phyloP scores from a whole-genome alignment of 1,140 invertebrate species.

The Microplitis mediator region DNA sequence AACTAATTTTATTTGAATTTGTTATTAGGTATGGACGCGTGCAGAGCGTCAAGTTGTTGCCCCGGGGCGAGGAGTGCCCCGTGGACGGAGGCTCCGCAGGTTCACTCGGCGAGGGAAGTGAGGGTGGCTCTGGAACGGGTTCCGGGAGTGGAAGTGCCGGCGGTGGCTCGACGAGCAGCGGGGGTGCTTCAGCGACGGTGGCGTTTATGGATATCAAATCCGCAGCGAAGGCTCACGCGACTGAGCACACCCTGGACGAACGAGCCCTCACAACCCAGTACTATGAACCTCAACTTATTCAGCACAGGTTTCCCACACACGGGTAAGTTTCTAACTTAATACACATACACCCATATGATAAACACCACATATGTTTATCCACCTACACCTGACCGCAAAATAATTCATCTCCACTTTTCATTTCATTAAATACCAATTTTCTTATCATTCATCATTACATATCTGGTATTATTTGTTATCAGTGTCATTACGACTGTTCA shows the following conservation, averaged over 20 bases:
- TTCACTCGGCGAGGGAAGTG: constrained; percentile 53
- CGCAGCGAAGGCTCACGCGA: constrained; percentile 89
- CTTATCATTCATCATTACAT: too few species aligned
- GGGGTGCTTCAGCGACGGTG: constrained; percentile 77
- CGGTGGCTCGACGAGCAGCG: constrained; percentile 66
- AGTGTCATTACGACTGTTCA: too few species aligned
- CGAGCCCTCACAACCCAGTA: constrained; percentile 87
- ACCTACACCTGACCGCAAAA: too few species aligned
- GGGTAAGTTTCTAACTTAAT: constrained; percentile 44
- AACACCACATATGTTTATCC: too few species aligned
- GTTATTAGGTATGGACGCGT: constrained; percentile 90
- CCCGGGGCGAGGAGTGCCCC: constrained; percentile 67
- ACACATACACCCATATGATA: neutral
- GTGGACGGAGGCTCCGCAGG: constrained; percentile 59
- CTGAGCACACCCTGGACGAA: constrained; percentile 87
- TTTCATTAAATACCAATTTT: too few species aligned
- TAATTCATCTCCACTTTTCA: too few species aligned
- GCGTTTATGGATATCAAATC: constrained; percentile 97
- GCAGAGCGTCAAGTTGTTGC: constrained; percentile 91
- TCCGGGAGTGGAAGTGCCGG: constrained; percentile 59
- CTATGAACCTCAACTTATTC: constrained; percentile 78
- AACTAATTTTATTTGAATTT: constrained; percentile 1
- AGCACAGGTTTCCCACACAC: constrained; percentile 60
- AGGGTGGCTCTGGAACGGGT: constrained; percentile 59
- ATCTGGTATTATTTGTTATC: too few species aligned